Evolutionary conservation across 2,797 vertebrate genomes (phyloP), one percentile per base, ranked within the genome.

Genomic region (Gorsachius magnificus): DNA sequence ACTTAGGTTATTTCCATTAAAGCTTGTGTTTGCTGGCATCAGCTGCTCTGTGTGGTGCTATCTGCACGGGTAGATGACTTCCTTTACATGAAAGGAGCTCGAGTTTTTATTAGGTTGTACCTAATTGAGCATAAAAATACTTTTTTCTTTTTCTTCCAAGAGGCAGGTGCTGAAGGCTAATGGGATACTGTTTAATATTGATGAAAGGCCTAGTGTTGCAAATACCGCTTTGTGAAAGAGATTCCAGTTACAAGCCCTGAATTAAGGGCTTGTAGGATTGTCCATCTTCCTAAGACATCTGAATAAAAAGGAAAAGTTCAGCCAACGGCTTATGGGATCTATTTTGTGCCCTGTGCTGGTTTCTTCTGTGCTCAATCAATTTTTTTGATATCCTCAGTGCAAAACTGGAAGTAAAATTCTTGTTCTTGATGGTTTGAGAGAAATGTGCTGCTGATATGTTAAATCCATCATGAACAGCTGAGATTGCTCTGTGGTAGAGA

Each of bases 121-220:
- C 54, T 72, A 89, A 80, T 50, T 81, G 85, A 77, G 82, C 76
- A n/a, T 94, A 90, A 81, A 93, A 66, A 16, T 61, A 41, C 41
- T 28, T 79, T 78, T 80, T 64, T 11, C 16, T 20, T 36, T 82
- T 84, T 56, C 7, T 14, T 90, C 31, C 6, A 3, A 70, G 92
- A 78, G 53, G 58, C 90, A 91, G 88, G 90, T 95, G 95, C 86
- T 90, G 66, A 65, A 65, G 50, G 54, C 72, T 94, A 50, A 56
- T 33, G 45, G 65, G 50, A 8, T 78, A 6, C 45, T 83, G 53
- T 53, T 87, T 72, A 60, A 60, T 80, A 46, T 7, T 28, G 51
- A 63, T 83, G 79, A 90, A 83, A 85, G 72, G 69, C 85, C 72
- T 38, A 10, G 54, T 50, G 66, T 69, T 83, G 65, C 41, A 68